Evolutionary conservation across 1,140 invertebrate species (phyloP).

Genomic region (Heliconius congener): DNA sequence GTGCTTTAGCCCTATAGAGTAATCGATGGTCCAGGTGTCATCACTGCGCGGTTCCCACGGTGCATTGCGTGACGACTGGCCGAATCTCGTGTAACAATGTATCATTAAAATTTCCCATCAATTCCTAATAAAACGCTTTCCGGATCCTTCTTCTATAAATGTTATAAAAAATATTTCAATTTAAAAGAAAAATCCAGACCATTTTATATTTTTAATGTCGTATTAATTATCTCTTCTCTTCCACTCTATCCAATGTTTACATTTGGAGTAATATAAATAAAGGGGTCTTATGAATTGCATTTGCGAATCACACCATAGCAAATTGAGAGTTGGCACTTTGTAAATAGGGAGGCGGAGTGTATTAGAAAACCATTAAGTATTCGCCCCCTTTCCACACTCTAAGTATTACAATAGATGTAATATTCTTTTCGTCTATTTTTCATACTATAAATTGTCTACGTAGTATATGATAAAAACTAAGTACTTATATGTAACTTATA

Average conservation of each 20-base stretch:
- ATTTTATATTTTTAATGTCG: background rate
- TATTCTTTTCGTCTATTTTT: conserved; percentile 1
- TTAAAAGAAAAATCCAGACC: too few species aligned
- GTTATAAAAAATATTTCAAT: too few species aligned
- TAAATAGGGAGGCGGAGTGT: conserved; percentile 58
- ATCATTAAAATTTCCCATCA: conserved; percentile 23
- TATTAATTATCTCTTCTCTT: background rate
- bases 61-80: conserved; percentile 48
- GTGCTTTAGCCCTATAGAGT: conserved; percentile 30
- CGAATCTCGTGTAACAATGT: conserved; percentile 43
- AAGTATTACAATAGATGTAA: conserved; percentile 26
- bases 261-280: conserved; percentile 54
- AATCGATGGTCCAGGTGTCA: conserved; percentile 49
- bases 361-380: conserved; percentile 68
- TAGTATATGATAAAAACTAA: background rate
- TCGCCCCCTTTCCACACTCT: conserved; percentile 44
- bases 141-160: background rate
- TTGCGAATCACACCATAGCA: conserved; percentile 69
- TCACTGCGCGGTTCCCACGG: conserved; percentile 52
- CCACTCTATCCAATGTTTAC: conserved; percentile 11
- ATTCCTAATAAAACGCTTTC: conserved; percentile 22
- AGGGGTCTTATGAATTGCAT: conserved; percentile 50
- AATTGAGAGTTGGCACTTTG: conserved; percentile 65
- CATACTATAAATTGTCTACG: background rate
- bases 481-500: background rate